Evolutionary conservation across 2,113 vertebrate species (phyloP).

Genomic region (Jacana jacana): DNA sequence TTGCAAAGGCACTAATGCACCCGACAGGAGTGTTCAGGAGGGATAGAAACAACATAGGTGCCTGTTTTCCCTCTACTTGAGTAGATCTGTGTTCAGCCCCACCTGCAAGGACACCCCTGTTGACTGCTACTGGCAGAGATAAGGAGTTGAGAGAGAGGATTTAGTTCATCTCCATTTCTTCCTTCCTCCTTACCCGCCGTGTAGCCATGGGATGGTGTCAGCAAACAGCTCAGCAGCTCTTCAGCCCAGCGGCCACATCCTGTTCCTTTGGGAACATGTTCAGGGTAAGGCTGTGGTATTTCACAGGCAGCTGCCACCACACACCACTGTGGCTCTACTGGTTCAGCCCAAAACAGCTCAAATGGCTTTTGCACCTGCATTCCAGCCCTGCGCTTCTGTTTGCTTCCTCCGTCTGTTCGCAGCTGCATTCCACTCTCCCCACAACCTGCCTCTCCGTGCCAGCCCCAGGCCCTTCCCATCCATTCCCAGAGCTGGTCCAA

Average conservation of each 20-base stretch:
- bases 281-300: neutral
- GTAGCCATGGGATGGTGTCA: neutral
- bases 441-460: neutral
- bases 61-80: neutral
- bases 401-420: neutral
- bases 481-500: neutral
- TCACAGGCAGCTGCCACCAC: neutral
- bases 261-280: neutral
- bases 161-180: neutral
- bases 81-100: accelerated
- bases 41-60: accelerated
- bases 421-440: neutral
- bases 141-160: neutral
- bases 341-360: neutral
- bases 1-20: neutral
- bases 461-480: neutral
- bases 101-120: too few relatives aligned
- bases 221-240: neutral
- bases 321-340: accelerated
- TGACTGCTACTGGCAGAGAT: neutral
- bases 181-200: neutral
- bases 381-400: neutral
- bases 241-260: neutral
- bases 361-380: neutral
- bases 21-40: neutral